Conservation (phyloP, 2,888 invertebrate genomes). For the Geophilus truncorum region DNA sequence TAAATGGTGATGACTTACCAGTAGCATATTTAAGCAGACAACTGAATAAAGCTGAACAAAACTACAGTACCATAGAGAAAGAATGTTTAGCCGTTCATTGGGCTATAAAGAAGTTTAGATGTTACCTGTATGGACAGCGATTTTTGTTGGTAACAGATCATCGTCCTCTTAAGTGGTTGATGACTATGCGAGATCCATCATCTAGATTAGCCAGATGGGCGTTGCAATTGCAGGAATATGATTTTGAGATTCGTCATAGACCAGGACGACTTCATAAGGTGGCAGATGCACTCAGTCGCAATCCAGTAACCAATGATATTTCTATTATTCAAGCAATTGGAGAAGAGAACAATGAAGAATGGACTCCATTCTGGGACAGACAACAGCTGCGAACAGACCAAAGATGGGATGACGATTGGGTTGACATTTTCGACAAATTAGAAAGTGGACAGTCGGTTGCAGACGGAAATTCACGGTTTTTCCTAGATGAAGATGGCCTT, state of each 20-base stretch:
- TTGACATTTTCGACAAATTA: too few species aligned
- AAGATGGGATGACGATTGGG: too few species aligned
- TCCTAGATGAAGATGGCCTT: too few species aligned
- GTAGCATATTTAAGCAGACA: neutral
- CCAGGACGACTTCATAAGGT: neutral
- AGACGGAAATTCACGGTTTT: too few species aligned
- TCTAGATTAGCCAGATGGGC: neutral
- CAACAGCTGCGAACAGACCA: too few species aligned
- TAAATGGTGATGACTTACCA: neutral
- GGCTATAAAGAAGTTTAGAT: neutral
- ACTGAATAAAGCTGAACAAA: neutral
- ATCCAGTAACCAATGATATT: too few species aligned
- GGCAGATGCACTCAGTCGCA: neutral
- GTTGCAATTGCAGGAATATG: neutral
- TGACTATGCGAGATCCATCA: too few species aligned
- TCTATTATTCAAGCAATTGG: too few species aligned
- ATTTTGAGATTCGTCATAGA: neutral
- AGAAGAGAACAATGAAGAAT: too few species aligned
- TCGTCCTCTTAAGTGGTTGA: neutral
- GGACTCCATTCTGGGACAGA: neutral
- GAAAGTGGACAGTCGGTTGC: too few species aligned
- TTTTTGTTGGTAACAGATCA: conserved; percentile 1
- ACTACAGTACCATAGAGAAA: neutral
- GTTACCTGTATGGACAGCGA: neutral
- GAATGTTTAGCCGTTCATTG: conserved; percentile 1